phyloP scores from a whole-genome alignment of 2,888 invertebrate species.

The Poecilus cupreus region DNA sequence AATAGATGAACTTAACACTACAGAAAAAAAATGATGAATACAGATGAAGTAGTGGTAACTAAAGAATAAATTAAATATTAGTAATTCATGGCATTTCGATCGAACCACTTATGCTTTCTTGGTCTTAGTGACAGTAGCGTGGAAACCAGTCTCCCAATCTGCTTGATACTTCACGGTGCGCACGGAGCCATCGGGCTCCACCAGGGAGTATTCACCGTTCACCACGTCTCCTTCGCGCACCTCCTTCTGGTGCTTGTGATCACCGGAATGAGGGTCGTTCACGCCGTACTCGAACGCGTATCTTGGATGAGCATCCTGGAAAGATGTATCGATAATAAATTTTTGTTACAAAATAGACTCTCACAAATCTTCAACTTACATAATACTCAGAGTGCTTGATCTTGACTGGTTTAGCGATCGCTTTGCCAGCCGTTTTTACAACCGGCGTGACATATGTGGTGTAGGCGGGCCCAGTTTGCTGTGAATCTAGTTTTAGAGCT shows the following conservation, averaged over 20 bases:
- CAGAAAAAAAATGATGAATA: slow-evolving; percentile 4
- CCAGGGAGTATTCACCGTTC: slow-evolving; percentile 75
- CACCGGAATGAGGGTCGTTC: slow-evolving; percentile 84
- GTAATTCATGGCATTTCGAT: neutral
- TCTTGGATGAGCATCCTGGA: slow-evolving; percentile 79
- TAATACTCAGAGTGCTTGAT: slow-evolving; percentile 79
- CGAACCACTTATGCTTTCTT: slow-evolving; percentile 62
- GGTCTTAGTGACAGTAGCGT: slow-evolving; percentile 81
- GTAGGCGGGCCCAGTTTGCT: slow-evolving; percentile 16
- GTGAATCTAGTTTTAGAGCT: neutral
- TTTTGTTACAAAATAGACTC: too few species aligned
- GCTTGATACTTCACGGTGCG: slow-evolving; percentile 85
- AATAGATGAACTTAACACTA: slow-evolving; percentile 17
- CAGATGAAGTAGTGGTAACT: slow-evolving; percentile 29
- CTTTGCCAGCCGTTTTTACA: slow-evolving; percentile 47
- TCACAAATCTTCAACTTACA: slow-evolving; percentile 72
- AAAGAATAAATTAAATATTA: slow-evolving; percentile 43
- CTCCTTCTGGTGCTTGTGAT: slow-evolving; percentile 84
- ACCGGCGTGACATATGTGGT: slow-evolving; percentile 53
- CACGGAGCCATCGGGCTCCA: slow-evolving; percentile 85
- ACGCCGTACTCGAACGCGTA: slow-evolving; percentile 85
- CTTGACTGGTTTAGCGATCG: slow-evolving; percentile 74
- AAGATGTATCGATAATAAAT: slow-evolving; percentile 56
- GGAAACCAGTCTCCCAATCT: slow-evolving; percentile 87
- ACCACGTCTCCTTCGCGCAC: slow-evolving; percentile 84